A percentile compares a stretch with the other conserved stretches of the same genome.
phyloP scores from a whole-genome alignment of 2,888 invertebrate genomes.

The Nebria brevicollis region DNA sequence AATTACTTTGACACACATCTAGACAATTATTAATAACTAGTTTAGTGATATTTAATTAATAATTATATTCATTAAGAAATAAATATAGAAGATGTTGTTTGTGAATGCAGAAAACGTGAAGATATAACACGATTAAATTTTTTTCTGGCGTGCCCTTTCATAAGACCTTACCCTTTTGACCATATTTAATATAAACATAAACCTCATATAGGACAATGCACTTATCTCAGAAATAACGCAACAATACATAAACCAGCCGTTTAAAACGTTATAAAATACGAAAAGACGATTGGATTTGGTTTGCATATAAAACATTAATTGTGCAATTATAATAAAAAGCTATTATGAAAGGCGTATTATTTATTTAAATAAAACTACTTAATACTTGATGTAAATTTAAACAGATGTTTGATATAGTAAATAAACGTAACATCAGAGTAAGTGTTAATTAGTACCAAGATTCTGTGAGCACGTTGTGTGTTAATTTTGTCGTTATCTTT shows the following conservation, averaged over 20 bases:
- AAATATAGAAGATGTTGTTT: not conserved
- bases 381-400: not conserved
- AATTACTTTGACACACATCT: not conserved
- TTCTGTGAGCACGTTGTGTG: conserved; percentile 1
- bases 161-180: not conserved
- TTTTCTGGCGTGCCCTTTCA: not conserved
- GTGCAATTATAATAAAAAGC: too few species aligned
- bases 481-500: conserved; percentile 1
- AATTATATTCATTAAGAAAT: not conserved
- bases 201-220: not conserved
- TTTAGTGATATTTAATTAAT: not conserved
- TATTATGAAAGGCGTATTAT: too few species aligned
- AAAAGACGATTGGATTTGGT: too few species aligned
- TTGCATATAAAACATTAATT: too few species aligned
- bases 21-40: not conserved
- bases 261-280: not conserved
- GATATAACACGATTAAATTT: not conserved
- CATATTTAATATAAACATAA: not conserved
- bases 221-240: not conserved
- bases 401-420: not conserved
- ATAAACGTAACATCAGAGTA: not conserved
- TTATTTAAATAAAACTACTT: not conserved
- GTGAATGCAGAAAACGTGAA: not conserved
- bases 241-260: not conserved
- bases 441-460: not conserved